Base-by-base conservation (phyloP, 2,113 vertebrate genomes). In the Nothoprocta perdicaria region DNA sequence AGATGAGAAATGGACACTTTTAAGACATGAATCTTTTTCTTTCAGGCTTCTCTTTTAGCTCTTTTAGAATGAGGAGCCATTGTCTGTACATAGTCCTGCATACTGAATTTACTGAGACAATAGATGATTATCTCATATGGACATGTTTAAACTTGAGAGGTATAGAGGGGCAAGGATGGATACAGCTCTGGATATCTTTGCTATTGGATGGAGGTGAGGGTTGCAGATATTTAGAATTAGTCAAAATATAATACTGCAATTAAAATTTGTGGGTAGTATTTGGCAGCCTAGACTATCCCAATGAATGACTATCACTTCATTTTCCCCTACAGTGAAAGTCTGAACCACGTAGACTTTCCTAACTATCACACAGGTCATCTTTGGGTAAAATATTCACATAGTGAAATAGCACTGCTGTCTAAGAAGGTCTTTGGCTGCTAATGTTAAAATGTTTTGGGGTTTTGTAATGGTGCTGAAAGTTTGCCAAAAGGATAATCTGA, bases 61-160 rank as follows among this genome's bases (percentile, higher is more conserved):
- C 5, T 10, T 55, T 41, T 24, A 14, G 33, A 33, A 13, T 24
- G 60, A 73, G 46, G 24, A 31, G 21, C 53, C 24, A 3, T 23
- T 43, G 29, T 21, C n/a, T 2, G 0, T 23, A 52, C 14, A 1
- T 5, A 14, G 50, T 8, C 27, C n/a, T 2, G 1, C 27, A 58
- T 10, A 1, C 9, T 31, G 50, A 12, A 23, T 48, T 5, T 38
- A 23, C 6, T 1, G 17, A 27, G 8, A 55, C 52, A 72, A 6
- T 21, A 22, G 14, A 57, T 23, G 33, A 9, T 4, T 55, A 41
- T 40, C 24, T 84, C 40, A 13, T 26, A 40, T 1, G 35, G 48
- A 38, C 24, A 18, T 1, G 18, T 52, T 41, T 43, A 50, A 57
- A n/a, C 9, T 43, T 21, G 22, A n/a, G 24, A 73, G 61, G 53